A percentile compares a stretch with the other conserved stretches of the same genome.
Conservation (phyloP, 2,888 invertebrate species). For the Sepiola atlantica region DNA sequence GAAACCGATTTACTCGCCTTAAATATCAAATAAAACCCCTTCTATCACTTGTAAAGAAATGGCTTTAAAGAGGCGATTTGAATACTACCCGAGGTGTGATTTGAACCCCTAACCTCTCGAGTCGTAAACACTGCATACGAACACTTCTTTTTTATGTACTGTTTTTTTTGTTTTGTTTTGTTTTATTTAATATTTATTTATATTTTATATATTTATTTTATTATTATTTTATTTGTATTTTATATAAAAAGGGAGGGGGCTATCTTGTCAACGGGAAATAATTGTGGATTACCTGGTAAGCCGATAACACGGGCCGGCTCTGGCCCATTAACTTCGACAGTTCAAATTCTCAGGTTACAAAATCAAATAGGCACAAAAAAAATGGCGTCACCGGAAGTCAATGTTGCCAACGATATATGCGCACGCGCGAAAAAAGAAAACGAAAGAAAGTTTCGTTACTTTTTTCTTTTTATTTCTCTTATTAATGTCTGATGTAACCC, state of each 20-base stretch:
- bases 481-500: not conserved
- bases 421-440: not conserved
- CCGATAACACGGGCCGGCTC: not conserved
- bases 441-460: not conserved
- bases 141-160: not conserved
- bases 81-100: not conserved
- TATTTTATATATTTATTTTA: not conserved
- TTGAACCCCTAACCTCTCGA: not conserved
- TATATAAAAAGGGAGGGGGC: not conserved
- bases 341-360: not conserved
- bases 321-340: not conserved
- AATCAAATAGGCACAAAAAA: not conserved
- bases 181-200: not conserved
- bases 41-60: not conserved
- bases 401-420: not conserved
- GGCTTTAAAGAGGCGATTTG: conserved; percentile 8
- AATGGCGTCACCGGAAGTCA: not conserved
- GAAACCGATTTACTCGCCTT: not conserved
- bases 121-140: not conserved
- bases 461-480: not conserved
- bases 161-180: not conserved
- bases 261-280: conserved; percentile 12
- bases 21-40: not conserved
- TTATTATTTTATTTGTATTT: not conserved
- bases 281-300: not conserved